Conservation (phyloP, 2,113 vertebrate genomes). For the Hippopotamus amphibius region DNA sequence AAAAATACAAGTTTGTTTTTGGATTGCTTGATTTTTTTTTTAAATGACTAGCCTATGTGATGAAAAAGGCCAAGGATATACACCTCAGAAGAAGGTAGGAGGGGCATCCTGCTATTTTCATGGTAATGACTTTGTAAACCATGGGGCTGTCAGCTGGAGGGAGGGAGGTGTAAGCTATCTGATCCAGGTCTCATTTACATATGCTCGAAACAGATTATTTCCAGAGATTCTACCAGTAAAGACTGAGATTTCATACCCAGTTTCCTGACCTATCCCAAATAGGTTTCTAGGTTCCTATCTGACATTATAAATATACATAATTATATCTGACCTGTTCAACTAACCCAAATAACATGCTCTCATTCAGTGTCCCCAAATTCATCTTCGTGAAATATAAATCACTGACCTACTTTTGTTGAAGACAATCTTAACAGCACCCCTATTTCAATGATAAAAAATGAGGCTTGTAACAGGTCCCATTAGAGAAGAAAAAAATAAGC, state of each 20-base stretch:
- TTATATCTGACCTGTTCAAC: slow-evolving; percentile 72
- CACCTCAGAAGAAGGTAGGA: background rate
- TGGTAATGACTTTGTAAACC: background rate
- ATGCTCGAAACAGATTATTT: background rate
- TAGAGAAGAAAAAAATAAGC: slow-evolving; percentile 41
- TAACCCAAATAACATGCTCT: slow-evolving; percentile 79
- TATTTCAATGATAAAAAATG: slow-evolving; percentile 47
- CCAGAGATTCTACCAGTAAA: background rate
- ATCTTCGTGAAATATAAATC: slow-evolving; percentile 68
- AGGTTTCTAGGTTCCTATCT: slow-evolving; percentile 58
- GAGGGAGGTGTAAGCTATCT: background rate
- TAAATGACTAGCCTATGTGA: slow-evolving; percentile 9
- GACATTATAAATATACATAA: slow-evolving; percentile 63
- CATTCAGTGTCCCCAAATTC: slow-evolving; percentile 65
- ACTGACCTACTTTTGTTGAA: slow-evolving; percentile 73
- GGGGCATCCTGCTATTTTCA: background rate
- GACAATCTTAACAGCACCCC: slow-evolving; percentile 46
- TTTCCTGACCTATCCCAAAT: slow-evolving; percentile 61
- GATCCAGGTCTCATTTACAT: background rate
- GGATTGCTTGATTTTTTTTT: background rate
- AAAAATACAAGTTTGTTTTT: slow-evolving; percentile 25
- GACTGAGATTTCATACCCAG: background rate
- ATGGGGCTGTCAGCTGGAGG: background rate
- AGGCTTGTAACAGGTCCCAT: background rate
- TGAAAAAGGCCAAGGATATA: background rate